These are phyloP conservation scores for Hylaea fasciaria DNA, from an alignment of 2,888 invertebrate species.

Conservation along the genomic window DNA sequence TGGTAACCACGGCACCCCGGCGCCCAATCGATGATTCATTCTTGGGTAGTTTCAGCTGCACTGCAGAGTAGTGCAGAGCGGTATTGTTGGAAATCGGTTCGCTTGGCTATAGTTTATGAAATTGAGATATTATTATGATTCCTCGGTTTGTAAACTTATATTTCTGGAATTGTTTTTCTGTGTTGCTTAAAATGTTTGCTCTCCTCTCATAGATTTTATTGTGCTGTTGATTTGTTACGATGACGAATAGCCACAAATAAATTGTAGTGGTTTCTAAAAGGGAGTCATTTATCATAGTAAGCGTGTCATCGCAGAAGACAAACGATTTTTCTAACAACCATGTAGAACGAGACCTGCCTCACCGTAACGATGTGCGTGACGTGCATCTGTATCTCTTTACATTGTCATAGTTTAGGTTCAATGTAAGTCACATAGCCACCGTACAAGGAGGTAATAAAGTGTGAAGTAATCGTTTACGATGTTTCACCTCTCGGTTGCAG, in stretches of 20 bases:
- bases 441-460: conserved; percentile 21
- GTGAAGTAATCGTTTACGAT: conserved; percentile 11
- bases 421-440: conserved; percentile 25
- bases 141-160: conserved; percentile 67
- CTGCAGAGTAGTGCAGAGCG: conserved; percentile 42
- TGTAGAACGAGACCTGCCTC: conserved; percentile 22
- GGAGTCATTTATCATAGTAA: conserved; percentile 16
- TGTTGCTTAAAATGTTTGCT: conserved; percentile 11
- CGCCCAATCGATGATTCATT: conserved; percentile 60
- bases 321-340: conserved; percentile 5
- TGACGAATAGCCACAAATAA: conserved; percentile 15
- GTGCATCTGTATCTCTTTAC: conserved; percentile 10
- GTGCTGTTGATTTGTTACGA: conserved; percentile 8
- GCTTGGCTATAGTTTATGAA: conserved; percentile 66
- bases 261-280: conserved; percentile 1
- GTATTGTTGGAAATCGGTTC: conserved; percentile 45
- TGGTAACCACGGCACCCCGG: conserved; percentile 65
- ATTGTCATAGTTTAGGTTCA: conserved; percentile 7
- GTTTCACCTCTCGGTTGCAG: conserved; percentile 74
- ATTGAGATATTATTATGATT: conserved; percentile 78
- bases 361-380: conserved; percentile 16
- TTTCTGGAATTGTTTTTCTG: conserved; percentile 20
- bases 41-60: conserved; percentile 48
- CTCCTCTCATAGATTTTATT: conserved; percentile 2
- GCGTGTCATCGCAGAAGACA: conserved; percentile 20